Evolutionary conservation across 2,888 invertebrate genomes (phyloP).

Genomic region (Aspidiotus rigidus): DNA sequence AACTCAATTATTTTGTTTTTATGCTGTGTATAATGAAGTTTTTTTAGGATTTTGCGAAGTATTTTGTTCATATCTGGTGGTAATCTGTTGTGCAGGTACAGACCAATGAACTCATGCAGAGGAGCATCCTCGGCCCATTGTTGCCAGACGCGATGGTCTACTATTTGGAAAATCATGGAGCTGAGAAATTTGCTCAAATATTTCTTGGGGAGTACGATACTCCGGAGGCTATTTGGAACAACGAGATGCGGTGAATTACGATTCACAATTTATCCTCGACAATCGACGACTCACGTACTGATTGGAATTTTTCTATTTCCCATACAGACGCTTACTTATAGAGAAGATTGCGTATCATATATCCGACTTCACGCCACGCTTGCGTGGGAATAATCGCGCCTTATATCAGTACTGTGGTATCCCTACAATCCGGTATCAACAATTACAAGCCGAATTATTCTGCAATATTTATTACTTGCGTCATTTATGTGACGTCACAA

Average conservation of each 20-base stretch:
- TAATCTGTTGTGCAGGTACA: slow-evolving; percentile 40
- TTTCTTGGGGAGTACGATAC: slow-evolving; percentile 95
- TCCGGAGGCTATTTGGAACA: slow-evolving; percentile 98
- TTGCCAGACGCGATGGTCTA: slow-evolving; percentile 99
- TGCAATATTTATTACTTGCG: slow-evolving; percentile 97
- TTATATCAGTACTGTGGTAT: slow-evolving; percentile 92
- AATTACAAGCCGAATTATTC: slow-evolving; percentile 90
- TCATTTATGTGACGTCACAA: slow-evolving; percentile 80
- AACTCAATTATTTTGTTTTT: no score
- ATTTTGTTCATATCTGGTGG: neutral
- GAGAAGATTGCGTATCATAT: slow-evolving; percentile 96
- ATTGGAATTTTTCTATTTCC: slow-evolving; percentile 15
- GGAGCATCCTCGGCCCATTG: slow-evolving; percentile 85
- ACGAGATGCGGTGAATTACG: slow-evolving; percentile 72
- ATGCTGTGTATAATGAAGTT: no score
- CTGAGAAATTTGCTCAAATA: slow-evolving; percentile 96
- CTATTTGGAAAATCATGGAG: slow-evolving; percentile 94
- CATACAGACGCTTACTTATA: slow-evolving; percentile 72
- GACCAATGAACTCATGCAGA: slow-evolving; percentile 74
- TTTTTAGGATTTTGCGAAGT: neutral
- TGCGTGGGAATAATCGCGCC: slow-evolving; percentile 89
- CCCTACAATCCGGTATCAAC: slow-evolving; percentile 85
- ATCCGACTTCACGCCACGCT: slow-evolving; percentile 90
- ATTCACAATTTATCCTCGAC: no score
- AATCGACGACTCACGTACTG: no score